Evolutionary conservation across 1,140 invertebrate genomes (phyloP).

Genomic region (Bradysia coprophila): DNA sequence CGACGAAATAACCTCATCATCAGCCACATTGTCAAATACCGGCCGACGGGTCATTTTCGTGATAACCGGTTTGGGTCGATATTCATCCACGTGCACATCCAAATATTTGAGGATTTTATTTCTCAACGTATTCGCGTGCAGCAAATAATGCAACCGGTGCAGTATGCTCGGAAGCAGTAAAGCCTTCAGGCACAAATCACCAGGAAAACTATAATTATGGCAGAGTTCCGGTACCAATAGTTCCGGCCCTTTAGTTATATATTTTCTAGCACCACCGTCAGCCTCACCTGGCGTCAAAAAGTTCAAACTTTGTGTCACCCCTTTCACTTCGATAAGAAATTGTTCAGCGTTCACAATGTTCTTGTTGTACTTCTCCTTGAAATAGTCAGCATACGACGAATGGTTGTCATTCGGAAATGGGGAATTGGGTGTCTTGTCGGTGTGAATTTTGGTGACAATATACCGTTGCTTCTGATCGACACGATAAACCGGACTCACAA

Average conservation of each 20-base stretch:
- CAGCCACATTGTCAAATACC: neutral
- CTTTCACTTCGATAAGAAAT: slow-evolving; percentile 77
- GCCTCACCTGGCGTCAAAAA: slow-evolving; percentile 1
- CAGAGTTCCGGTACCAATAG: slow-evolving; percentile 80
- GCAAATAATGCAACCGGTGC: slow-evolving; percentile 28
- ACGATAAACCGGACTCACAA: slow-evolving; percentile 77
- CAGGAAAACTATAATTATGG: slow-evolving; percentile 64
- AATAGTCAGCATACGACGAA: slow-evolving; percentile 65
- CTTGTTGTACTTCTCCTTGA: slow-evolving; percentile 55
- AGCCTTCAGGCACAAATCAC: slow-evolving; percentile 78
- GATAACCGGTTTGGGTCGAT: slow-evolving; percentile 10
- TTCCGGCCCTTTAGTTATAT: slow-evolving; percentile 12
- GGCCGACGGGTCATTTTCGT: slow-evolving; percentile 13
- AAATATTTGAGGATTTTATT: slow-evolving; percentile 12
- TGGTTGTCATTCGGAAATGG: slow-evolving; percentile 63
- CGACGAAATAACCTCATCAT: neutral
- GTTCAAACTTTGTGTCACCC: slow-evolving; percentile 29
- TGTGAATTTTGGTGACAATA: slow-evolving; percentile 68
- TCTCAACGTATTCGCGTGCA: slow-evolving; percentile 17
- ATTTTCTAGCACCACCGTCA: slow-evolving; percentile 1
- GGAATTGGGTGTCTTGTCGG: slow-evolving; percentile 56
- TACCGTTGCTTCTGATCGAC: slow-evolving; percentile 39
- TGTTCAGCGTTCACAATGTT: slow-evolving; percentile 50
- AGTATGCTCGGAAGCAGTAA: slow-evolving; percentile 74
- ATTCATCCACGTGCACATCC: slow-evolving; percentile 6